phyloP scores from a whole-genome alignment of 2,113 vertebrate genomes.

The Phrynosoma platyrhinos region DNA sequence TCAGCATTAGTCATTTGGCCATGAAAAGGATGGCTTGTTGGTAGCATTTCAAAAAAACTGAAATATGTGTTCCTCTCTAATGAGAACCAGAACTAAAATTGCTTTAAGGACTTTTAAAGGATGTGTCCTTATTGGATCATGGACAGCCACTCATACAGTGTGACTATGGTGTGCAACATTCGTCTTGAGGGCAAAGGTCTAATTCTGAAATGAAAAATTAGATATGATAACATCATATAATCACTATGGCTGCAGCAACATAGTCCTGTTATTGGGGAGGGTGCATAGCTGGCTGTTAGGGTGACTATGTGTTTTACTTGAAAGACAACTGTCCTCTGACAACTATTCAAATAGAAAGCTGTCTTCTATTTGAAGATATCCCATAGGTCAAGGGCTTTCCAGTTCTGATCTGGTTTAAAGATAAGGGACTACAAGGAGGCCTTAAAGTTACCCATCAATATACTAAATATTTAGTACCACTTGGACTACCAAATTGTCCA shows the following conservation, averaged over 20 bases:
- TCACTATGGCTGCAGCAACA: background rate
- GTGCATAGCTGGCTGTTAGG: background rate
- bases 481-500: no score
- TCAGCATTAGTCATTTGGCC: slow-evolving; percentile 17
- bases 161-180: background rate
- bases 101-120: background rate
- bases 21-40: background rate
- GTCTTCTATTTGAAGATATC: background rate
- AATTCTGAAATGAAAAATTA: background rate
- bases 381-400: no score
- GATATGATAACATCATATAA: no score
- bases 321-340: no score
- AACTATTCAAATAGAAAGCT: no score
- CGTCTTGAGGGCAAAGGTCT: no score
- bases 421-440: no score
- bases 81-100: background rate
- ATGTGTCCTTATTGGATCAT: background rate
- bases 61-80: background rate
- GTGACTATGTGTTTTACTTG: background rate
- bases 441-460: no score
- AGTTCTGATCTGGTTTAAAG: no score
- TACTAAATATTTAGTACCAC: no score
- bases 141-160: background rate
- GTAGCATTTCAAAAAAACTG: background rate
- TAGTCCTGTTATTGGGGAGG: background rate